Evolutionary conservation across 2,113 vertebrate genomes (phyloP), one percentile per base, ranked within the genome.

Genomic region (Eulemur macaco): DNA sequence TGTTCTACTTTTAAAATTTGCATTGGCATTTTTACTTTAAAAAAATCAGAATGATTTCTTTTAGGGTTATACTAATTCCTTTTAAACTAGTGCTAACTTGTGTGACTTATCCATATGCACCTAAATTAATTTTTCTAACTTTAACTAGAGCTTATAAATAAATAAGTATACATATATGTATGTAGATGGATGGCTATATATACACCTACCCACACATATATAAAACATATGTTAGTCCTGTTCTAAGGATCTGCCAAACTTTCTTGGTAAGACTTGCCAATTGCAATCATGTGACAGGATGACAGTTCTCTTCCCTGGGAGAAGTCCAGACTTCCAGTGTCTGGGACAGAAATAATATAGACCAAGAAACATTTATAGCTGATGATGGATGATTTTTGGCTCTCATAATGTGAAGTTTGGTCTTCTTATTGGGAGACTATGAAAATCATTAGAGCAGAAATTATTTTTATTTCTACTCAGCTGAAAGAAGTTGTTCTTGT

Each of bases 131-230:
- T 98, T 98, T 98, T 97, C 97, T 97, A 97, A 97, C 97, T 98
- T 97, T 97, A 97, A 97, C 95, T 92, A 78, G 69, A 78, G 94
- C 96, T 98, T 97, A 98, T 98, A 98, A 98, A 98, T 98, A 98
- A 98, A 98, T 97, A 98, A 98, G 97, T 95, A 91, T 96, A 98
- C 97, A 97, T 98, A 97, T 97, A 98, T 96, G 98, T 97, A 98
- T 98, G 95, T 97, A 97, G 95, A 96, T 96, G 87, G 88, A 78
- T 97, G 68, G 97, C 97, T 98, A 98, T 98, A 98, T 98, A 98
- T 98, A 98, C 94, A 98, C 96, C 97, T 98, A 97, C 97, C 97
- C 98, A 97, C 98, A 98, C 97, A 98, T 96, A 98, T 97, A 98
- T 97, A 98, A 98, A 98, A 97, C 97, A 98, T 98, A 98, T 98